Base-by-base conservation (phyloP, 1,140 invertebrate genomes). In the Druon quercuslanigerum region DNA sequence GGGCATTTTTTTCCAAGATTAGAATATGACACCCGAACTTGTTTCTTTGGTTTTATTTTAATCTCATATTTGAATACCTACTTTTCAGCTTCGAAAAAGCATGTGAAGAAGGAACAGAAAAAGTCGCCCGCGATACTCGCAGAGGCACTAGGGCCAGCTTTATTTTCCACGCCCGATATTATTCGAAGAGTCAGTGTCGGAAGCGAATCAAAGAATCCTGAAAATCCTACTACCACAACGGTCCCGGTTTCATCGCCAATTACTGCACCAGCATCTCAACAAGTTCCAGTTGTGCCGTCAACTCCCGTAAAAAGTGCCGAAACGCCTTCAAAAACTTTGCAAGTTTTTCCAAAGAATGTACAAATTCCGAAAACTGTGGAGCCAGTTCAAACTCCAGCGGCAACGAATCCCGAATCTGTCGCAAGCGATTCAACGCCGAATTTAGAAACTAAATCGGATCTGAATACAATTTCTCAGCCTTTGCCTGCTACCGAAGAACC, bases 151-250 rank as follows among this genome's bases (percentile, higher is more conserved):
- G 94, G 93, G 80, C 94, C 93, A 25, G 93, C 94, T 56, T 84
- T 96, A 46, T 96, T 96, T 85, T 96, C 95, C 14, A 94, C 95
- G 57, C 95, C 95, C 11, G 95, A 96, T 91, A 95, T 96, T 76
- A 95, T 96, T 71, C 91, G 95, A 80, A 92, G 95, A 80, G 94
- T 95, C 8, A 87, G 89, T 73, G 82, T 86, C 2, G 85, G 80
- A 16, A 50, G 73, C 50, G 91, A 91, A 77, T 86, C 86, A 84
- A 95, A 92, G 82, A 85, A 85, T 73, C 40, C 83, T 11, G 90
- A 91, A 60, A 92, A 91, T 81, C 14, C 87, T 73, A 87, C 87
- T 73, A 87, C 85, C 83, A 71, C 75, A 51, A 46, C 76, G 50
- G 16, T 66, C 14, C 46, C 78, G 9, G 72, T 54, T 1, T 76